Base-by-base conservation (phyloP, 2,113 vertebrate species). In the Craseonycteris thonglongyai region DNA sequence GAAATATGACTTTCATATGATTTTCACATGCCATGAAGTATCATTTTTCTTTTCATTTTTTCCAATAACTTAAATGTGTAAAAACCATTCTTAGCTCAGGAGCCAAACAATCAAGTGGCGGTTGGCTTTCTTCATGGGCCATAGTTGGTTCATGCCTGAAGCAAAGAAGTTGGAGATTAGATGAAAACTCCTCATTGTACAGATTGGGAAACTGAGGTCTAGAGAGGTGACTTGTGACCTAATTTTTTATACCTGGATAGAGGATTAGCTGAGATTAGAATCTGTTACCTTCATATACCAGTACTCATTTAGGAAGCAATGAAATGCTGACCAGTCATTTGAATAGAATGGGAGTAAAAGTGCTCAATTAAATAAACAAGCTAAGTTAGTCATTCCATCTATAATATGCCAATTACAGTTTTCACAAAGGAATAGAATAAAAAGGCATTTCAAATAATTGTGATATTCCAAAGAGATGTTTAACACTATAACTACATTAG, bases 381-480 rank as follows among this genome's bases (percentile, higher is more conserved):
- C 75, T 93, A 91, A 66, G n/a, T 30, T 12, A 84, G 38, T 49
- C 66, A 66, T 75, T 91, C 40, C 6, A 54, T 79, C 47, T 93
- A 45, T 61, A 65, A 35, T 26, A 61, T 18, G 14, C 51, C 78
- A 80, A 85, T 94, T 58, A 88, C 33, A 76, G 86, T 85, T 95
- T 94, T 85, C 72, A 51, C 49, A 88, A 79, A 95, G 38, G 26
- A 85, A 88, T 91, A 94, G 76, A 80, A 80, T 79, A 35, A 81
- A 96, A 90, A 94, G 58, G 15, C 19, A 49, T 87, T 93, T 94
- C 74, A 87, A 79, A 71, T 87, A 75, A 83, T 83, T 68, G 79
- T 15, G 49, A 83, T 90, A 69, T 58, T 59, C 58, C 84, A 56
- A 95, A 96, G 65, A 95, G 86, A 92, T 88, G 51, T 66, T 88